Conservation (phyloP, 2,888 invertebrate genomes). For the Eupithecia dodoneata region DNA sequence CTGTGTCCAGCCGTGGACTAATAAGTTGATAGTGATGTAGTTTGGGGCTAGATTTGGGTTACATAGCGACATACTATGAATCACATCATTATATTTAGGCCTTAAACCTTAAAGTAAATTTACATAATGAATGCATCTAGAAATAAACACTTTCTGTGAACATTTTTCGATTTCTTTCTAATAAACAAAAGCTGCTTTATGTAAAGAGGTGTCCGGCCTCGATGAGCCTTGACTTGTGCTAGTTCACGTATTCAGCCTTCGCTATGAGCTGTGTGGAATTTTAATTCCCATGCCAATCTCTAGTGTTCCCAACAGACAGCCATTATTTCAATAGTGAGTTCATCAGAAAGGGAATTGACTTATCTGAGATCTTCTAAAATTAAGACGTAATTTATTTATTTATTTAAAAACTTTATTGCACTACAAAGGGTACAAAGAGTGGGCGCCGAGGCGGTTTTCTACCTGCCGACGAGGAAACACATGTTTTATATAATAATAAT, state of each 20-base stretch:
- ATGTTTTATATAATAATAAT: too few species aligned
- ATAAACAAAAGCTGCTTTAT: constrained; percentile 33
- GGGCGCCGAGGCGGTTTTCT: too few species aligned
- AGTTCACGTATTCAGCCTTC: constrained; percentile 51
- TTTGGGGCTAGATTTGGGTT: neutral
- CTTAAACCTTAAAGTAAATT: neutral
- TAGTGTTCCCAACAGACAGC: constrained; percentile 14
- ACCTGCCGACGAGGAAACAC: too few species aligned
- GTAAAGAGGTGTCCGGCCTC: constrained; percentile 37
- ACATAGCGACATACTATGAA: neutral
- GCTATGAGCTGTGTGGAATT: constrained; percentile 47
- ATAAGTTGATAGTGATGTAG: neutral
- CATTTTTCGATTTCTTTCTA: constrained; percentile 37
- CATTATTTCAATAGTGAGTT: neutral
- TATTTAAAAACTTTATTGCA: too few species aligned
- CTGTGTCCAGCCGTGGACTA: too few species aligned
- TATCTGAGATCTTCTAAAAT: neutral
- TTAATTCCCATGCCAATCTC: constrained; percentile 48
- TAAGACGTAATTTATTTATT: too few species aligned
- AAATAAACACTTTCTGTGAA: constrained; percentile 14
- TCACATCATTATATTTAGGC: neutral
- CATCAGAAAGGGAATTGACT: neutral
- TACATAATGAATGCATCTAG: neutral
- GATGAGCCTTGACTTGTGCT: constrained; percentile 48
- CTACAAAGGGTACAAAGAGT: too few species aligned